Conservation (phyloP, 2,797 vertebrate genomes). For the Basileuterus tristriatus region DNA sequence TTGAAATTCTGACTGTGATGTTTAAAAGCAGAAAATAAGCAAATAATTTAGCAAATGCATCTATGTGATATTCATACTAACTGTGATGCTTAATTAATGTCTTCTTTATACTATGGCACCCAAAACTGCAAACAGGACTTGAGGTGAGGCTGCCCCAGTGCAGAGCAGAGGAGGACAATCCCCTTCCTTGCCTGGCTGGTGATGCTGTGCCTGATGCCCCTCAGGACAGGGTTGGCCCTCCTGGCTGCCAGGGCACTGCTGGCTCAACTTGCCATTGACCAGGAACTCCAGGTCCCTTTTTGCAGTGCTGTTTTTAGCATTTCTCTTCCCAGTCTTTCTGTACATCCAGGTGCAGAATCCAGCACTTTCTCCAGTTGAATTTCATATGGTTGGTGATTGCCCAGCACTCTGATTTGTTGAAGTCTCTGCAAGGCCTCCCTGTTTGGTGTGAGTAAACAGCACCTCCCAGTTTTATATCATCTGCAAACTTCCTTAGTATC, state of each 20-base stretch:
- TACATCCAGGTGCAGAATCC: background rate
- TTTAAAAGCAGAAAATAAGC: background rate
- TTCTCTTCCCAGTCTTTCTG: background rate
- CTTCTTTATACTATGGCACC: too few species aligned
- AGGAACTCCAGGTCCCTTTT: rapidly evolving
- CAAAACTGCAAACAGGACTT: rapidly evolving
- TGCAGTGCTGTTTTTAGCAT: background rate
- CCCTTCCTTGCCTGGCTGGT: rapidly evolving
- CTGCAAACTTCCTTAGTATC: too few species aligned
- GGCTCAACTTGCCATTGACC: rapidly evolving
- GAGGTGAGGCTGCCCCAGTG: rapidly evolving
- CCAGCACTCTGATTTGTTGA: background rate
- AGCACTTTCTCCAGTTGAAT: background rate
- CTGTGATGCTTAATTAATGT: background rate
- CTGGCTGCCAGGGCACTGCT: background rate
- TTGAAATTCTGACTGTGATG: background rate
- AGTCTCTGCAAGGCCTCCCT: background rate
- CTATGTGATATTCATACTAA: background rate
- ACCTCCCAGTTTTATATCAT: background rate
- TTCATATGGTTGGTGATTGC: background rate
- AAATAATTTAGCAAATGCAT: background rate
- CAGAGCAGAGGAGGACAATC: background rate
- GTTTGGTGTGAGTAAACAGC: background rate
- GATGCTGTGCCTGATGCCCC: background rate
- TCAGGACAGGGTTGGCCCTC: rapidly evolving